Percentiles rank a stretch among this genome's conserved stretches.
Conservation (phyloP, 2,797 vertebrate species). For the Hemitrygon akajei region DNA sequence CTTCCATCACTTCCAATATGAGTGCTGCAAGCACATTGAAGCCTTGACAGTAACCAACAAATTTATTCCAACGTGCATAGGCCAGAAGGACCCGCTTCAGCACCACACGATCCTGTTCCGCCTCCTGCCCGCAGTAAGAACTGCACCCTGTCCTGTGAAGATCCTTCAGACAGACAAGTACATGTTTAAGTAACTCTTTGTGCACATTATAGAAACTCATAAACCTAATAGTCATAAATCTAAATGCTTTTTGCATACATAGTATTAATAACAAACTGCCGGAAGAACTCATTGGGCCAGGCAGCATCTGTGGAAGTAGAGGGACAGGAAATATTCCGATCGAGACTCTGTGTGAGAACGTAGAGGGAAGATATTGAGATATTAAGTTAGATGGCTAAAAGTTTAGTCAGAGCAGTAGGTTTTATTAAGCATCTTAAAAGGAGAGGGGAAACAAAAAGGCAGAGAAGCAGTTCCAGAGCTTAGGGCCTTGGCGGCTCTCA, state of each 20-base stretch:
- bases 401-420: too few relatives aligned
- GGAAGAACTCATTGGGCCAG: too few relatives aligned
- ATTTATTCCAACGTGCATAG: conserved; percentile 94
- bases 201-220: not conserved
- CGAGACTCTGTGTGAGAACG: too few relatives aligned
- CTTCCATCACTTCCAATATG: conserved; percentile 92
- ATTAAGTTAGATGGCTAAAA: too few relatives aligned
- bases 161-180: conserved; percentile 62
- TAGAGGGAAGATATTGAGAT: too few relatives aligned
- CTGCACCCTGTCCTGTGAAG: conserved; percentile 95
- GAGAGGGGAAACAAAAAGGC: too few relatives aligned
- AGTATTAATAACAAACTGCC: not conserved
- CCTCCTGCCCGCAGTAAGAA: conserved; percentile 94
- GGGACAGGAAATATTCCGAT: too few relatives aligned
- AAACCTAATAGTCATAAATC: not conserved
- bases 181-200: not conserved
- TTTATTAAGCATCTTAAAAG: too few relatives aligned
- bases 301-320: too few relatives aligned
- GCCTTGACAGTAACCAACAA: conserved; percentile 92
- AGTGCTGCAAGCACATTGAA: conserved; percentile 95
- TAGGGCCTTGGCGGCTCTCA: too few relatives aligned
- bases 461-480: too few relatives aligned
- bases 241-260: too few relatives aligned
- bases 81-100: conserved; percentile 88
- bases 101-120: conserved; percentile 90